Evolutionary conservation across 2,113 vertebrate genomes (phyloP).

Genomic region (Dascyllus trimaculatus): DNA sequence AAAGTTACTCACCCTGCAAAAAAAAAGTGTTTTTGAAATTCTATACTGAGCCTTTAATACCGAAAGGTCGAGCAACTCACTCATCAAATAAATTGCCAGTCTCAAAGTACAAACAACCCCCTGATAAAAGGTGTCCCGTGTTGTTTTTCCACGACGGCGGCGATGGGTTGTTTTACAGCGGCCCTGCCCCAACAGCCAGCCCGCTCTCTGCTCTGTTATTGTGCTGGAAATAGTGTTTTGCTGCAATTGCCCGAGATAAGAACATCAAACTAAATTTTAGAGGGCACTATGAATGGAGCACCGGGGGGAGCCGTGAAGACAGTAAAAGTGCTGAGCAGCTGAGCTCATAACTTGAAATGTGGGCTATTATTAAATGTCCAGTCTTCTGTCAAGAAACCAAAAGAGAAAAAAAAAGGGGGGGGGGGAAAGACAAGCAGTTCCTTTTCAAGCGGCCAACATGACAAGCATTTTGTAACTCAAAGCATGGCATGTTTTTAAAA

Average conservation of each 20-base stretch:
- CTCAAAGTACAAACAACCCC: conserved; percentile 41
- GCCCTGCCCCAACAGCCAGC: conserved; percentile 11
- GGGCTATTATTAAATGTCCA: conserved; percentile 55
- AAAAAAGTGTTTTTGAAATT: conserved; percentile 22
- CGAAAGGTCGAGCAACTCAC: conserved; percentile 54
- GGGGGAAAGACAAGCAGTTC: not conserved
- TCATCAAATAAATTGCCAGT: conserved; percentile 62
- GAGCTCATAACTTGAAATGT: conserved; percentile 49
- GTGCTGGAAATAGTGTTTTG: conserved; percentile 61
- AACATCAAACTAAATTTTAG: conserved; percentile 59
- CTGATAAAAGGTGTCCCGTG: conserved; percentile 26
- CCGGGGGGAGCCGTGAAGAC: conserved; percentile 56
- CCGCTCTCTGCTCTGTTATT: conserved; percentile 41
- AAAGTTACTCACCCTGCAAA: not conserved
- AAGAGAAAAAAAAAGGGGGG: not conserved
- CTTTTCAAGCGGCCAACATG: not conserved
- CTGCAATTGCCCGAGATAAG: conserved; percentile 49
- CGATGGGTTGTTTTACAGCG: conserved; percentile 41
- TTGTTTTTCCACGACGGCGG: conserved; percentile 19
- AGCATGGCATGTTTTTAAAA: conserved; percentile 52
- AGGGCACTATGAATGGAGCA: conserved; percentile 37
- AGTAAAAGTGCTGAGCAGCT: conserved; percentile 46
- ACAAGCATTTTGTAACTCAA: conserved; percentile 42
- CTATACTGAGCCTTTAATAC: conserved; percentile 28
- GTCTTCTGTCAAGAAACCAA: conserved; percentile 25